These are phyloP conservation scores for Xenopus petersii DNA, from an alignment of 2,797 vertebrate genomes.

Conservation along the genomic window DNA sequence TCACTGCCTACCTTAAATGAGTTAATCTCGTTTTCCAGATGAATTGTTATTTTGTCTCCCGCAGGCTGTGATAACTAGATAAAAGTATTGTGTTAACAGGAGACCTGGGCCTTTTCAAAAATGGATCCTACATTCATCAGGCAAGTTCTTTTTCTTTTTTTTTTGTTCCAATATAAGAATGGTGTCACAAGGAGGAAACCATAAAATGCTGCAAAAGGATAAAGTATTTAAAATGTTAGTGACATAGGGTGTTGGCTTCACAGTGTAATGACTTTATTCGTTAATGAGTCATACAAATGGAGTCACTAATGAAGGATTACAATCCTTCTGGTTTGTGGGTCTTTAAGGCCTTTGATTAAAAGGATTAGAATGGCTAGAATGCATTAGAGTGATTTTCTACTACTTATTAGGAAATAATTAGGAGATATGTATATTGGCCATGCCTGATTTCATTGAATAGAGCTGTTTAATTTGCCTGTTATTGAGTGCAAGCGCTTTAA, in stretches of 20 bases:
- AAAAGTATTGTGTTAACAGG: constrained; percentile 80
- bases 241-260: constrained; percentile 49
- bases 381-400: constrained; percentile 22
- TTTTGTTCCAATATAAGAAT: constrained; percentile 42
- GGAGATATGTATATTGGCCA: constrained; percentile 20
- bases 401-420: constrained; percentile 44
- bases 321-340: not conserved
- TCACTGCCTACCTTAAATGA: constrained; percentile 85
- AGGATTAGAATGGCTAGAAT: constrained; percentile 19
- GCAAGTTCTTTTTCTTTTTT: constrained; percentile 31
- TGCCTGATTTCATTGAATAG: constrained; percentile 33
- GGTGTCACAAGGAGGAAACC: constrained; percentile 42
- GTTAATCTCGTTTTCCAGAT: constrained; percentile 94
- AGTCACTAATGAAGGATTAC: not conserved
- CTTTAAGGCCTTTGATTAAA: constrained; percentile 13
- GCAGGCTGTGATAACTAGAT: constrained; percentile 86
- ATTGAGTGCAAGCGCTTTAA: no score
- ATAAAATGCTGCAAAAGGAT: constrained; percentile 39
- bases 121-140: constrained; percentile 49
- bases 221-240: constrained; percentile 50
- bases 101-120: constrained; percentile 60
- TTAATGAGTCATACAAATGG: not conserved
- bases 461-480: constrained; percentile 16
- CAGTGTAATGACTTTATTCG: constrained; percentile 51
- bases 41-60: constrained; percentile 85